Conservation (phyloP, 2,113 vertebrate species). For the Lampris megalopsis region DNA sequence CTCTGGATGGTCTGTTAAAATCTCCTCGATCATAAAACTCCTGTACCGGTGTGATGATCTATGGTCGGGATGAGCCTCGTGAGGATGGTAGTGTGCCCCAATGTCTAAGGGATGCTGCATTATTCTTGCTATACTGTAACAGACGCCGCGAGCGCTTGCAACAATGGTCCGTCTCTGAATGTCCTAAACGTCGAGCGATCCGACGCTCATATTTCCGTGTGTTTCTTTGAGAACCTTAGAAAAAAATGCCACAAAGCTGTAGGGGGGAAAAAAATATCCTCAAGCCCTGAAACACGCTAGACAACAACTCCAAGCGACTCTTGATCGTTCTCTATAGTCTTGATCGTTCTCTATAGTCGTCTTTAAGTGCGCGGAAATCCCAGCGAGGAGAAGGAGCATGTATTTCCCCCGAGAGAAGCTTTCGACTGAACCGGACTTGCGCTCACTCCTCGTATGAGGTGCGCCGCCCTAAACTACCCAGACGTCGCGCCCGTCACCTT, state of each 20-base stretch:
- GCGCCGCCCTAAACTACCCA: slow-evolving; percentile 27
- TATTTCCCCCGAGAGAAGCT: no score
- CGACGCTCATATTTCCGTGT: slow-evolving; percentile 49
- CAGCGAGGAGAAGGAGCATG: no score
- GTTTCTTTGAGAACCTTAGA: slow-evolving; percentile 14
- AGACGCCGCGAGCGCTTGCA: slow-evolving; percentile 21
- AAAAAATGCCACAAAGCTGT: neutral
- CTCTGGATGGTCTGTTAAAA: slow-evolving; percentile 92
- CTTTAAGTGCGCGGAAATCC: neutral
- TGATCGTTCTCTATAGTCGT: neutral
- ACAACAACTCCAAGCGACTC: neutral
- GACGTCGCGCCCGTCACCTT: slow-evolving; percentile 60
- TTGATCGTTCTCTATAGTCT: neutral
- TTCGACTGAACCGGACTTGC: no score
- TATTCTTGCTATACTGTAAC: slow-evolving; percentile 15
- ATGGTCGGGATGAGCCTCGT: slow-evolving; percentile 88
- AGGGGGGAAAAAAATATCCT: slow-evolving; percentile 29
- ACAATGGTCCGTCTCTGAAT: slow-evolving; percentile 35
- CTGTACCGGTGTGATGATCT: slow-evolving; percentile 97
- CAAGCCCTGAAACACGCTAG: neutral
- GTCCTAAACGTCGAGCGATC: neutral
- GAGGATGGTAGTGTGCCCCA: slow-evolving; percentile 88
- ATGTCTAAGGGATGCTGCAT: slow-evolving; percentile 94
- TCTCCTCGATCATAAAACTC: slow-evolving; percentile 99
- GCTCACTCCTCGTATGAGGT: neutral